Conservation (phyloP, 2,797 vertebrate species). For the Parotocinclus haroldoi region DNA sequence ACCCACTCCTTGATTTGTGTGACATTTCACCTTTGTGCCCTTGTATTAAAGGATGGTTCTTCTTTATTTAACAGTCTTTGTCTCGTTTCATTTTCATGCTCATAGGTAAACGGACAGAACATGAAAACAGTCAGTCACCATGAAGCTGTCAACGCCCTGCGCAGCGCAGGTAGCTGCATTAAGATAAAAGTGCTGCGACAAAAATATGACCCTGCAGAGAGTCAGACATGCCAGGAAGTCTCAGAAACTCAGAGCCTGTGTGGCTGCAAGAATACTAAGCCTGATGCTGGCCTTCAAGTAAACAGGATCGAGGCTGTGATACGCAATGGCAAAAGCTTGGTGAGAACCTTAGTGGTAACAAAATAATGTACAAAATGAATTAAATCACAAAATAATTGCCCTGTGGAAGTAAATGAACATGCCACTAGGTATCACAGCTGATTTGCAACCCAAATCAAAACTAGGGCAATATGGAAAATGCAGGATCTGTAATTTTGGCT, state of each 20-base stretch:
- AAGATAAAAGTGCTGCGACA: slow-evolving; percentile 70
- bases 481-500: too few relatives aligned
- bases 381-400: too few relatives aligned
- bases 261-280: slow-evolving; percentile 33
- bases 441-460: too few relatives aligned
- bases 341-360: slow-evolving; percentile 47
- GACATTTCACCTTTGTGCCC: background rate
- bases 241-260: slow-evolving; percentile 14
- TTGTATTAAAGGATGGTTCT: background rate
- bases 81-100: slow-evolving; percentile 6
- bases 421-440: too few relatives aligned
- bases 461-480: too few relatives aligned
- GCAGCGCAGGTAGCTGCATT: slow-evolving; percentile 71
- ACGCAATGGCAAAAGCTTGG: slow-evolving; percentile 68
- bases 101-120: slow-evolving; percentile 69
- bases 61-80: background rate
- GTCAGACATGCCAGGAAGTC: slow-evolving; percentile 3
- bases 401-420: too few relatives aligned
- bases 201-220: slow-evolving; percentile 33
- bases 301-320: slow-evolving; percentile 55
- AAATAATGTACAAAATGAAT: background rate
- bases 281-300: slow-evolving; percentile 17
- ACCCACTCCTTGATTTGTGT: too few relatives aligned
- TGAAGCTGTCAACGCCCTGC: slow-evolving; percentile 67
- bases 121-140: slow-evolving; percentile 70